Evolutionary conservation across 2,797 vertebrate species (phyloP).

Genomic region (Siniperca obscura): DNA sequence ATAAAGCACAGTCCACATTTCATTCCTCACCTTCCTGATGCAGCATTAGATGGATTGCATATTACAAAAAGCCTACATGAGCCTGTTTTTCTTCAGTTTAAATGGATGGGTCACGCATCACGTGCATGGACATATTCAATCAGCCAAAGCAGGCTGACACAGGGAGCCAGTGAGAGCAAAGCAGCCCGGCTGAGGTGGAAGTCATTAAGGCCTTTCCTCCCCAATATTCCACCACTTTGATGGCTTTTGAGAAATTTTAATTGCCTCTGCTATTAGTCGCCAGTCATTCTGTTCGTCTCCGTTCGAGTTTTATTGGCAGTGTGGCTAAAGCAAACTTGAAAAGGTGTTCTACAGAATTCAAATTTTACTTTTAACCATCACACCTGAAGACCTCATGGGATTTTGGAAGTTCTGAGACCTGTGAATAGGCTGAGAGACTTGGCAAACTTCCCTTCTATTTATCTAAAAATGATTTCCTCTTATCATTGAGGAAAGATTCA

Average conservation of each 20-base stretch:
- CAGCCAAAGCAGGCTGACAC: conserved; percentile 5
- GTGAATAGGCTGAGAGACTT: conserved; percentile 15
- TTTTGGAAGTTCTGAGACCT: conserved; percentile 18
- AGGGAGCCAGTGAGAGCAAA: neutral
- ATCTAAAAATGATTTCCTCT: conserved; percentile 64
- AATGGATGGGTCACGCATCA: conserved; percentile 35
- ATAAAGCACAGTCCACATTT: conserved; percentile 29
- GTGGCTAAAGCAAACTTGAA: conserved; percentile 36
- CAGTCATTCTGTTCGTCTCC: conserved; percentile 25
- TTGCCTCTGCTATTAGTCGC: conserved; percentile 50
- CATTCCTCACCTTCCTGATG: conserved; percentile 23
- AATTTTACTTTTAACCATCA: conserved; percentile 50
- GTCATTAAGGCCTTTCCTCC: conserved; percentile 42
- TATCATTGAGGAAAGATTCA: conserved; percentile 48
- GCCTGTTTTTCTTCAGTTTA: conserved; percentile 11
- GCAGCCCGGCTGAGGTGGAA: conserved; percentile 18
- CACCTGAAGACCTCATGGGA: conserved; percentile 18
- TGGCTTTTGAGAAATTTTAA: conserved; percentile 58
- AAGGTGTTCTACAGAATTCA: conserved; percentile 49
- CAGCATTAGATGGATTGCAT: conserved; percentile 17
- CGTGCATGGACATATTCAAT: conserved; percentile 17
- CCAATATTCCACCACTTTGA: conserved; percentile 36
- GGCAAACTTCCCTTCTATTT: conserved; percentile 53
- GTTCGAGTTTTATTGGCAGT: conserved; percentile 35
- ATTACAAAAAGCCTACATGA: neutral